Evolutionary conservation across 1,140 invertebrate species (phyloP).

Genomic region (Apis laboriosa): DNA sequence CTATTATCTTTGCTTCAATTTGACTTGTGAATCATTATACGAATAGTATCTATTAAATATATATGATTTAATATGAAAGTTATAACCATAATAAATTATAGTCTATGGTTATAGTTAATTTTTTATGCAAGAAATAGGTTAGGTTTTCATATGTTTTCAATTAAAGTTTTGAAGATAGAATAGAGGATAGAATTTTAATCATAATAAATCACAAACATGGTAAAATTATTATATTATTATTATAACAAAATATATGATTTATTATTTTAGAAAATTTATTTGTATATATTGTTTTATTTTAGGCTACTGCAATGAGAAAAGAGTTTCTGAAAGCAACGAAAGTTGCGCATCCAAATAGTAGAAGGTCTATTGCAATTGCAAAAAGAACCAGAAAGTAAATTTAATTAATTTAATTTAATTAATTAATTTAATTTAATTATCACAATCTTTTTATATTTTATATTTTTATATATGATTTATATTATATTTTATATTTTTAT

Average conservation of each 20-base stretch:
- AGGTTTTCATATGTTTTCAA: too few relatives aligned
- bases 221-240: not conserved
- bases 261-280: not conserved
- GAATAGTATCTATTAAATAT: too few relatives aligned
- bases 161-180: not conserved
- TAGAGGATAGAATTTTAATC: not conserved
- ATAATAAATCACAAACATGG: constrained; percentile 14
- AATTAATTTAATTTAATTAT: constrained; percentile 22
- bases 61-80: too few relatives aligned
- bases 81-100: too few relatives aligned
- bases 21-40: too few relatives aligned
- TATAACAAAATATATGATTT: too few relatives aligned
- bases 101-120: too few relatives aligned
- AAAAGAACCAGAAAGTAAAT: constrained; percentile 85
- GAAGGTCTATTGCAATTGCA: constrained; percentile 86
- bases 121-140: too few relatives aligned
- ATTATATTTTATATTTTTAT: not conserved
- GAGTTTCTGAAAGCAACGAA: constrained; percentile 84
- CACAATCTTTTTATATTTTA: not conserved
- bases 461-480: constrained; percentile 14
- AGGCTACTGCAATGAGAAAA: constrained; percentile 71
- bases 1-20: too few relatives aligned
- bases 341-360: constrained; percentile 86
- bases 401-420: too few relatives aligned
- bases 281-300: constrained; percentile 4